Evolutionary conservation across 2,888 invertebrate species (phyloP).

Genomic region (Leucoma salicis): DNA sequence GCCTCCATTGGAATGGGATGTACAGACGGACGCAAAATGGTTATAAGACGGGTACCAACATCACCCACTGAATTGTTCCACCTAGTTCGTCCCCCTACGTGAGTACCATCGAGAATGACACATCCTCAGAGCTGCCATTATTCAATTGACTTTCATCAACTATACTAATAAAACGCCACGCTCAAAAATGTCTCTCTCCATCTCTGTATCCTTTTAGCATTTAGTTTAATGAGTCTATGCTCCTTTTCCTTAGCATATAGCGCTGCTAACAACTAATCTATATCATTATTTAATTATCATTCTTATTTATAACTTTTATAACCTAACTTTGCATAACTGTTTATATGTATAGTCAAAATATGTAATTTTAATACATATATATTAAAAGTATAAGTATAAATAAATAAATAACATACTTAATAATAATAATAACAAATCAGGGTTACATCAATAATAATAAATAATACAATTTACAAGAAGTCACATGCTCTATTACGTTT

Average conservation of each 20-base stretch:
- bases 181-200: constrained; percentile 31
- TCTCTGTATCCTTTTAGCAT: neutral
- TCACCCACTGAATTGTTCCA: constrained; percentile 93
- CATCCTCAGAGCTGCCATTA: constrained; percentile 69
- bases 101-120: constrained; percentile 77
- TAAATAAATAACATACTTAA: no score
- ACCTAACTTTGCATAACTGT: constrained; percentile 3
- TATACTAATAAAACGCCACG: constrained; percentile 26
- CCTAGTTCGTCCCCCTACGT: constrained; percentile 92
- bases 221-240: neutral
- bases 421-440: neutral
- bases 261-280: no score
- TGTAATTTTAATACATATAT: no score
- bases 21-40: constrained; percentile 93
- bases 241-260: neutral
- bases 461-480: neutral
- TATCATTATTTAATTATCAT: neutral
- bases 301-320: neutral
- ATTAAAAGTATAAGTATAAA: no score
- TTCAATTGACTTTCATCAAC: constrained; percentile 66
- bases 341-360: neutral
- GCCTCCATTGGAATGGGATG: constrained; percentile 94
- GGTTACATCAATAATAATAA: neutral
- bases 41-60: constrained; percentile 91
- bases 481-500: constrained; percentile 5